Percentiles rank a stretch among this genome's conserved stretches.
These are phyloP conservation scores for Pyrgilauda ruficollis DNA, from an alignment of 2,113 vertebrate genomes.

Conservation along the genomic window DNA sequence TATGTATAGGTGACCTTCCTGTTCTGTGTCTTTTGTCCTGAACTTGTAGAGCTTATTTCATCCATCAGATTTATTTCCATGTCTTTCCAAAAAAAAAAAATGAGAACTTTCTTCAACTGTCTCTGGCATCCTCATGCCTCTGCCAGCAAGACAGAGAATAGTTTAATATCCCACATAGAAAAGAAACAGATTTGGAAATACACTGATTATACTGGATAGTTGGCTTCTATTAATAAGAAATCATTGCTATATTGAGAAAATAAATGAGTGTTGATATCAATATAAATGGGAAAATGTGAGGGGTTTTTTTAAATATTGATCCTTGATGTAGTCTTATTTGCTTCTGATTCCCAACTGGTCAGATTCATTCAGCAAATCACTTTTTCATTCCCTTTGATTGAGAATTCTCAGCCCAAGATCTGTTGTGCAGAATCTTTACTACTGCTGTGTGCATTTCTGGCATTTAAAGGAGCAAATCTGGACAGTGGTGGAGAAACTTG, in stretches of 20 bases:
- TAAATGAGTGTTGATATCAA: not conserved
- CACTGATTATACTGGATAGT: not conserved
- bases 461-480: not conserved
- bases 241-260: not conserved
- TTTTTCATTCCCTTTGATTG: not conserved
- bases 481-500: not conserved
- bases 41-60: not conserved
- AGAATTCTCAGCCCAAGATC: not conserved
- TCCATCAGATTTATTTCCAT: not conserved
- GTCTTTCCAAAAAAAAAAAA: not conserved
- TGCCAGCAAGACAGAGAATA: not conserved
- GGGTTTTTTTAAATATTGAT: fast-evolving
- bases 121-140: not conserved
- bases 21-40: not conserved
- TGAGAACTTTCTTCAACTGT: not conserved
- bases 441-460: not conserved
- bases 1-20: not conserved
- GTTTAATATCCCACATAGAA: not conserved
- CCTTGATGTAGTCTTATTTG: not conserved
- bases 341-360: not conserved
- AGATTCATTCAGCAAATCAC: not conserved
- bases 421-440: not conserved
- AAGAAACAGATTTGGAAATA: not conserved
- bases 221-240: not conserved
- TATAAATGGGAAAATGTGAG: not conserved